These are phyloP conservation scores for Hemiscyllium ocellatum DNA, from an alignment of 2,113 vertebrate species.

Conservation along the genomic window DNA sequence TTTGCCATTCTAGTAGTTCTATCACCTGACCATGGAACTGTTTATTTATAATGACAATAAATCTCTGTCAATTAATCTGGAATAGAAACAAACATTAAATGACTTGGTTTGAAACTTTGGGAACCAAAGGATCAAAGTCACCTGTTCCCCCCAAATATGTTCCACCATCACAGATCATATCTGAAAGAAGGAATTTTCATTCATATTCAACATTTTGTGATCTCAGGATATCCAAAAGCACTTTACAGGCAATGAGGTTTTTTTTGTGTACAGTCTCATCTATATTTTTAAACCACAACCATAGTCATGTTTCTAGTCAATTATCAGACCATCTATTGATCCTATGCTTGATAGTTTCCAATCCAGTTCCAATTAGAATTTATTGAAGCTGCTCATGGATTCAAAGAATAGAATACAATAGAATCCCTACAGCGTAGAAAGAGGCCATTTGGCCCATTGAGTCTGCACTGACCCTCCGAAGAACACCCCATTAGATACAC, in stretches of 20 bases:
- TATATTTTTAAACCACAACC: background rate
- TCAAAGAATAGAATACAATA: background rate
- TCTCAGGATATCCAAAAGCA: no score
- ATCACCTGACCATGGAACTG: background rate
- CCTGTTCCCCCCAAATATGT: background rate
- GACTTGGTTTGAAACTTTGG: background rate
- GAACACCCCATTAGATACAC: no score
- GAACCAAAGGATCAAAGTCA: background rate
- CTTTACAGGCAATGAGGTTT: background rate
- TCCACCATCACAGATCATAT: background rate
- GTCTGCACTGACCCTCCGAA: no score
- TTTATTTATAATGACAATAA: background rate
- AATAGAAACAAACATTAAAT: background rate
- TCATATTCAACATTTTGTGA: no score
- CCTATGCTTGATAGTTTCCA: background rate
- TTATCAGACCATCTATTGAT: background rate
- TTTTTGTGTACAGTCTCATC: background rate
- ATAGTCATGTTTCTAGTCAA: background rate
- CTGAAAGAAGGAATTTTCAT: no score
- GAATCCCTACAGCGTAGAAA: no score
- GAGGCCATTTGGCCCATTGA: no score
- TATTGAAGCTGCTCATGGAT: background rate
- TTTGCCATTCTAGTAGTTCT: background rate
- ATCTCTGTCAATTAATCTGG: background rate
- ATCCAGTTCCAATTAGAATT: background rate